Conservation (phyloP, 1,140 invertebrate genomes). For the Heliconius melpomene region DNA sequence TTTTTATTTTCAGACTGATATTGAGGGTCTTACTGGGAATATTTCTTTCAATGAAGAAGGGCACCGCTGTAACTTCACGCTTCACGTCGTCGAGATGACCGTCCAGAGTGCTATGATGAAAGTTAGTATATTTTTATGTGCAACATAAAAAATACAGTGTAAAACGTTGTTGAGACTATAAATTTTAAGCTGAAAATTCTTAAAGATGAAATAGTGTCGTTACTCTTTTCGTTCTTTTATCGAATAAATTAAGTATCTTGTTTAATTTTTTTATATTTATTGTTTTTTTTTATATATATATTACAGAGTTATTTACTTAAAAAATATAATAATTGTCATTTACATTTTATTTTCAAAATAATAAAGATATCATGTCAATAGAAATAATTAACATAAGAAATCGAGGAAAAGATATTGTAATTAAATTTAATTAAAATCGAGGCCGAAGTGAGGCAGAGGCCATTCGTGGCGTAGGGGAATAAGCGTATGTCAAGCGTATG, state of each 20-base stretch:
- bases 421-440: too few species aligned
- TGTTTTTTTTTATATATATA: not conserved
- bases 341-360: too few species aligned
- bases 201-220: not conserved
- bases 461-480: too few species aligned
- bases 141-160: slow-evolving; percentile 13
- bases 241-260: not conserved
- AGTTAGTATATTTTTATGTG: slow-evolving; percentile 78
- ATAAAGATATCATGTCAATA: too few species aligned
- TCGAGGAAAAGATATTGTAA: too few species aligned
- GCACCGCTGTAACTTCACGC: slow-evolving; percentile 92
- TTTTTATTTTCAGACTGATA: slow-evolving; percentile 81
- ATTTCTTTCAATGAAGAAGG: slow-evolving; percentile 96
- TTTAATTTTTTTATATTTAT: not conserved
- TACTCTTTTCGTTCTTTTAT: not conserved
- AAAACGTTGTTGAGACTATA: not conserved
- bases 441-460: too few species aligned
- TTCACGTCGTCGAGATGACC: slow-evolving; percentile 97
- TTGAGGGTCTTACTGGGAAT: slow-evolving; percentile 95
- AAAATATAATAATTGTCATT: too few species aligned
- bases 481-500: too few species aligned
- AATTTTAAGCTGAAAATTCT: not conserved
- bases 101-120: slow-evolving; percentile 94
- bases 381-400: too few species aligned
- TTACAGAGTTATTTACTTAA: too few species aligned